These are phyloP conservation scores for Sciurus carolinensis DNA, from an alignment of 2,797 vertebrate species.

Conservation along the genomic window DNA sequence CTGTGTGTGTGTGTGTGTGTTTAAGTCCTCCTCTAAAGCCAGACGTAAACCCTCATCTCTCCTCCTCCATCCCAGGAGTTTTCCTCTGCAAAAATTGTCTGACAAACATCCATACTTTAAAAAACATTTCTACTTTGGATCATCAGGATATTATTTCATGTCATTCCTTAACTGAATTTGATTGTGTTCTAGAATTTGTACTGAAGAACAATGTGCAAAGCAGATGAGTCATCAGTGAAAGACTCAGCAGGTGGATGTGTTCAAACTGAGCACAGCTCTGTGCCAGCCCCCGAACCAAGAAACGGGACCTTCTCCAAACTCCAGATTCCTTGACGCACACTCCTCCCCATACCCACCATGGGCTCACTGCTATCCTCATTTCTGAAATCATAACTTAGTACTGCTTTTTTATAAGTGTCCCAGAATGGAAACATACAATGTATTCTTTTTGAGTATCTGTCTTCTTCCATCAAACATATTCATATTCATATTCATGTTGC, in stretches of 20 bases:
- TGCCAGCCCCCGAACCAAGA: background rate
- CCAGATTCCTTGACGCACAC: background rate
- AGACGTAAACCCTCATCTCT: background rate
- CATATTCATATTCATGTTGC: background rate
- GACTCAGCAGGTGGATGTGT: background rate
- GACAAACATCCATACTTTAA: background rate
- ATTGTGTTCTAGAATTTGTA: slow-evolving; percentile 21
- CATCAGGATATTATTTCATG: background rate
- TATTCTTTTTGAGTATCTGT: background rate
- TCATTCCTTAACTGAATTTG: slow-evolving; percentile 7
- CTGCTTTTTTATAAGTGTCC: background rate
- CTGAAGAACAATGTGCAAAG: background rate
- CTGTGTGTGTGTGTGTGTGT: background rate
- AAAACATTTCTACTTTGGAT: background rate
- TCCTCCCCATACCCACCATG: too few relatives aligned
- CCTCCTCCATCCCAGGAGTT: background rate
- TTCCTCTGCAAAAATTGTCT: slow-evolving; percentile 6
- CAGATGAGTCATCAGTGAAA: background rate
- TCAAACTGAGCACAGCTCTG: background rate
- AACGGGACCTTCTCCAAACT: background rate
- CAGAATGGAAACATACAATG: background rate
- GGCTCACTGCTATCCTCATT: background rate
- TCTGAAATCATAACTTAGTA: background rate
- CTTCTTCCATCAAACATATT: background rate
- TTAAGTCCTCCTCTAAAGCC: background rate